Evolutionary conservation across 2,888 invertebrate species (phyloP).

Genomic region (Acleris emargana): DNA sequence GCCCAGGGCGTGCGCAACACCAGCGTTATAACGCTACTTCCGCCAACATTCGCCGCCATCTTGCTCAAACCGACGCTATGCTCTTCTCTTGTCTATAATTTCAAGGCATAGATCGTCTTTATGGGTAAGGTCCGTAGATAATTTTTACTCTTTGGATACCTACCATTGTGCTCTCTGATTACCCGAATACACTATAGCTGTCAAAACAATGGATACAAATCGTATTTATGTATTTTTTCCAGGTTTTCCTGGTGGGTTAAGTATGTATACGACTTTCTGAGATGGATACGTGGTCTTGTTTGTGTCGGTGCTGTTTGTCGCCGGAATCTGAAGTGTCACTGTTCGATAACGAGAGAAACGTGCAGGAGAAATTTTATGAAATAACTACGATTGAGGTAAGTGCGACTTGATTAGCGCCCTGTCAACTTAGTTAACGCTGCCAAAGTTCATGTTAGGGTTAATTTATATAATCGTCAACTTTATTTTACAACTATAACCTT

Average conservation of each 20-base stretch:
- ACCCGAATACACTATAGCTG: slow-evolving; percentile 50
- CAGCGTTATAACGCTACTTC: slow-evolving; percentile 36
- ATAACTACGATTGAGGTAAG: slow-evolving; percentile 72
- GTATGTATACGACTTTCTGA: slow-evolving; percentile 60
- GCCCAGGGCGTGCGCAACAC: slow-evolving; percentile 30
- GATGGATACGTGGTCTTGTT: slow-evolving; percentile 76
- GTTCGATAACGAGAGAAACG: slow-evolving; percentile 62
- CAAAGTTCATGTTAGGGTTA: not conserved
- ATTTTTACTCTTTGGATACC: slow-evolving; percentile 80
- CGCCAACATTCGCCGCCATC: slow-evolving; percentile 63
- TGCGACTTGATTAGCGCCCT: not conserved
- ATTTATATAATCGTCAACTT: slow-evolving; percentile 15
- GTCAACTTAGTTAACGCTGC: not conserved
- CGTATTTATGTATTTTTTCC: slow-evolving; percentile 60
- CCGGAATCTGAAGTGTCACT: slow-evolving; percentile 72
- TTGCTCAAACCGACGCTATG: slow-evolving; percentile 58
- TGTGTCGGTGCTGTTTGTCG: slow-evolving; percentile 77
- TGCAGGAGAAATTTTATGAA: slow-evolving; percentile 69
- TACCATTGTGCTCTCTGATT: slow-evolving; percentile 71
- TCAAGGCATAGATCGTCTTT: slow-evolving; percentile 76
- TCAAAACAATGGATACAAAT: slow-evolving; percentile 69
- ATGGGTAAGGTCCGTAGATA: slow-evolving; percentile 83
- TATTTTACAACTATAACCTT: slow-evolving; percentile 27
- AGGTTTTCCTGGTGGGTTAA: slow-evolving; percentile 62
- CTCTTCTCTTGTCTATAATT: slow-evolving; percentile 75